These are phyloP conservation scores for Oxytorus armatus DNA, from an alignment of 2,888 invertebrate species.

Conservation along the genomic window DNA sequence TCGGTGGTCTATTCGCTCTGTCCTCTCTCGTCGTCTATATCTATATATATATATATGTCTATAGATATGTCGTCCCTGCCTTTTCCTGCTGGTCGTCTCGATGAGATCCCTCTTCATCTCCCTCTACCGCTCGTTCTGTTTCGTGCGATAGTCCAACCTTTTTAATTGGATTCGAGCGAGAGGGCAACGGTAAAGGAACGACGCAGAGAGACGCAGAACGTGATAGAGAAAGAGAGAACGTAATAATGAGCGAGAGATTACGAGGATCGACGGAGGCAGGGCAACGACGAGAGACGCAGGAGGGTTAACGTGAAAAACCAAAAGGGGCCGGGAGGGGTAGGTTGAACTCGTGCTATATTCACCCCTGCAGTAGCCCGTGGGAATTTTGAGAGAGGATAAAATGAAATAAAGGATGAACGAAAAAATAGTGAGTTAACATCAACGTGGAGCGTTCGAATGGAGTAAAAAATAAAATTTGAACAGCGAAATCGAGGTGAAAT, in stretches of 20 bases:
- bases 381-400: conserved; percentile 26
- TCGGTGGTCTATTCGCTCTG: conserved; percentile 78
- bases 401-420: background rate
- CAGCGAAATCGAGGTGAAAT: background rate
- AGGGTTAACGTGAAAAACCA: conserved; percentile 11
- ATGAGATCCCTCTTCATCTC: conserved; percentile 36
- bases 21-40: background rate
- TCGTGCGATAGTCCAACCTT: conserved; percentile 81
- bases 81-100: conserved; percentile 52
- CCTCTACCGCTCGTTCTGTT: conserved; percentile 70
- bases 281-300: background rate
- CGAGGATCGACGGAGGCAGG: conserved; percentile 54
- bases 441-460: background rate
- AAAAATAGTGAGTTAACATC: background rate
- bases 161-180: conserved; percentile 83
- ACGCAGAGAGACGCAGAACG: conserved; percentile 63
- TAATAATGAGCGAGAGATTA: conserved; percentile 71
- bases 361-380: background rate
- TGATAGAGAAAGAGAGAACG: conserved; percentile 25
- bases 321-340: too few relatives aligned
- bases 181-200: conserved; percentile 59
- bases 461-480: background rate
- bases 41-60: conserved; percentile 14
- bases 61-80: background rate
- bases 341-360: conserved; percentile 6